Evolutionary conservation across 2,797 vertebrate genomes (phyloP), one percentile per base, ranked within the genome.

Genomic region (Urophycis tenuis): DNA sequence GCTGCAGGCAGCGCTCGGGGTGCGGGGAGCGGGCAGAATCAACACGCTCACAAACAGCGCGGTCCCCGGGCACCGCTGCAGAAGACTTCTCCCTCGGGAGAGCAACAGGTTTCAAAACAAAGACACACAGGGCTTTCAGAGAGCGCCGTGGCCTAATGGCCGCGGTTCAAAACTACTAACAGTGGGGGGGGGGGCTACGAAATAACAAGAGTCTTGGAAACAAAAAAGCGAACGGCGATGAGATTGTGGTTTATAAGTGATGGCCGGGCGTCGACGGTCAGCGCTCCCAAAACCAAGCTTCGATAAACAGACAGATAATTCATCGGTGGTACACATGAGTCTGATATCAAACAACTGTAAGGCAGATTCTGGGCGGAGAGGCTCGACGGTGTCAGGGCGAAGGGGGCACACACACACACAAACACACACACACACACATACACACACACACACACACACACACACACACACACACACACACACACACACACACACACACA

Each of bases 101-200:
- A 79, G 77, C 75, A 60, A 76, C 80, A 76, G 85, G 87, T 87
- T 87, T 82, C 87, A 90, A 91, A 93, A 92, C 90, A 92, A n/a
- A 91, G 87, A 81, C 79, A 83, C 84, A 87, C 84, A 85, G 75
- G 1, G 53, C 53, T 25, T 12, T 4, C 19, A 53, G 45, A 53
- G 17, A 53, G 45, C 36, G 41, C 15, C 15, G 12, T 1, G n/a
- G n/a, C 53, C 19, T 53, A 53, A 53, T 53, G 19, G 45, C 45
- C 45, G 22, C 22, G 17, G 19, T 53, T 60, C 8, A 60, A 25
- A 60, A n/a, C n/a, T n/a, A n/a, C 49, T 60, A 60, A 60, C 53
- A n/a, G 53, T 60, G 8, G 7, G 53, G 11, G 9, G 53, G n/a
- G 8, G 7, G 53, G 11, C 7, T 53, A 12, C 45, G 19, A 53